These are phyloP conservation scores for Sphaeridia pumilis DNA, from an alignment of 2,888 invertebrate genomes.

Conservation along the genomic window DNA sequence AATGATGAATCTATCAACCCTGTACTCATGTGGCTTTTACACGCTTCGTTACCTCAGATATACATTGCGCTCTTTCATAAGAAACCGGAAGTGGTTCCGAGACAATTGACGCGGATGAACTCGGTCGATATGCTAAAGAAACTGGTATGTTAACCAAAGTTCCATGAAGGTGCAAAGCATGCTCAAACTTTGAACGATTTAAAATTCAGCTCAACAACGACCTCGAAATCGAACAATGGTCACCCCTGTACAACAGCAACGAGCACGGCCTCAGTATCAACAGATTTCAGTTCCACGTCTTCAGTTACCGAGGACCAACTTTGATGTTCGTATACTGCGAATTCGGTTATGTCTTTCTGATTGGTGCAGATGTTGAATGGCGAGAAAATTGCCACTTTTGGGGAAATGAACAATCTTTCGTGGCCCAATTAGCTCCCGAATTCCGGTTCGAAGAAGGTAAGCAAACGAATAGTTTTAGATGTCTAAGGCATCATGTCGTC, in stretches of 20 bases:
- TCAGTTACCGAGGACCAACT: slow-evolving; percentile 55
- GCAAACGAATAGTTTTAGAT: slow-evolving; percentile 19
- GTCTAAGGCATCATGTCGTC: no score
- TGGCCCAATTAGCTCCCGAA: slow-evolving; percentile 57
- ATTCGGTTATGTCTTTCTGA: slow-evolving; percentile 57
- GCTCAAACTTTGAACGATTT: neutral
- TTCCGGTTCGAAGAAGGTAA: slow-evolving; percentile 44
- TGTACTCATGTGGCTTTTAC: slow-evolving; percentile 59
- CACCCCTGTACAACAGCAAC: slow-evolving; percentile 66
- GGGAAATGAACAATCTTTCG: slow-evolving; percentile 65
- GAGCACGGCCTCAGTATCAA: slow-evolving; percentile 65
- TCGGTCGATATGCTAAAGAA: slow-evolving; percentile 23
- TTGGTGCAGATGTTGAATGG: slow-evolving; percentile 72
- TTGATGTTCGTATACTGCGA: slow-evolving; percentile 46
- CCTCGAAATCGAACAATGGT: slow-evolving; percentile 50
- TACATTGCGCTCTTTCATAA: slow-evolving; percentile 39
- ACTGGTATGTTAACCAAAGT: slow-evolving; percentile 24
- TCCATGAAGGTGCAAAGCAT: neutral
- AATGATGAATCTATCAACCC: slow-evolving; percentile 37
- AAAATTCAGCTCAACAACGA: neutral
- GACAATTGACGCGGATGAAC: slow-evolving; percentile 7
- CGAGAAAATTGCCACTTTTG: slow-evolving; percentile 71
- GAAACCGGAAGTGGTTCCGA: slow-evolving; percentile 15
- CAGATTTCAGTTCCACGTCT: slow-evolving; percentile 69
- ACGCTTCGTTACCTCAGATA: slow-evolving; percentile 52